Percentiles rank a stretch among this genome's conserved stretches.
Conservation (phyloP, 1,140 invertebrate species). For the Drosophila rhopaloa region DNA sequence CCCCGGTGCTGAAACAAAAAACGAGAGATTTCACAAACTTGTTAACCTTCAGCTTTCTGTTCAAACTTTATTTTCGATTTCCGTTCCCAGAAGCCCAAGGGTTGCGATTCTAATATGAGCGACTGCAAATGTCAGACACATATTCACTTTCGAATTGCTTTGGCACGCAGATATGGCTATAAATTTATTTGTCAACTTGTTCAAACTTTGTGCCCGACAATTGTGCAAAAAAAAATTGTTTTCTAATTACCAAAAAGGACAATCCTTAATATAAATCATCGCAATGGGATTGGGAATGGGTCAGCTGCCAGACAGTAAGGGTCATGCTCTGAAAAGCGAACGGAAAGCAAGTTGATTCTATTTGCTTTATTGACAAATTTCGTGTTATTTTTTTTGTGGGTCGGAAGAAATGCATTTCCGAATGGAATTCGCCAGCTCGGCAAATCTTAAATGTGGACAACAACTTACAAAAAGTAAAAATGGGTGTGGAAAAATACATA, state of each 20-base stretch:
- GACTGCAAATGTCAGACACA: constrained; percentile 41
- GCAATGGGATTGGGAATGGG: neutral
- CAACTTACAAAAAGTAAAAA: constrained; percentile 23
- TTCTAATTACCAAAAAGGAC: constrained; percentile 44
- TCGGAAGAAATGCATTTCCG: constrained; percentile 44
- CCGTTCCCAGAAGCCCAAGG: constrained; percentile 39
- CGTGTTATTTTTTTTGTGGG: constrained; percentile 25
- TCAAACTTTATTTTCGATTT: constrained; percentile 62
- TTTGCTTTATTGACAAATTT: constrained; percentile 38
- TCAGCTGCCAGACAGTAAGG: constrained; percentile 14
- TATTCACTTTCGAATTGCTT: constrained; percentile 46
- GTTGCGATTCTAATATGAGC: constrained; percentile 24
- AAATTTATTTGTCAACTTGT: constrained; percentile 48
- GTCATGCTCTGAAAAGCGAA: constrained; percentile 19
- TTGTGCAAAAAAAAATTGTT: constrained; percentile 35
- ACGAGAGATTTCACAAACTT: constrained; percentile 30
- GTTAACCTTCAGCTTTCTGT: constrained; percentile 48
- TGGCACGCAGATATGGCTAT: constrained; percentile 31
- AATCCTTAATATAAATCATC: constrained; percentile 35
- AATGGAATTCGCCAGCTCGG: constrained; percentile 57
- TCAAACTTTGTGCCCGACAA: constrained; percentile 35
- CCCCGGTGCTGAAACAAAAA: constrained; percentile 29
- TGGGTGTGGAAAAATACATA: constrained; percentile 50
- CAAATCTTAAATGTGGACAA: constrained; percentile 48
- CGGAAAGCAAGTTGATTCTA: constrained; percentile 21